phyloP scores from a whole-genome alignment of 2,888 invertebrate genomes.

The Sarcophaga rosellei region DNA sequence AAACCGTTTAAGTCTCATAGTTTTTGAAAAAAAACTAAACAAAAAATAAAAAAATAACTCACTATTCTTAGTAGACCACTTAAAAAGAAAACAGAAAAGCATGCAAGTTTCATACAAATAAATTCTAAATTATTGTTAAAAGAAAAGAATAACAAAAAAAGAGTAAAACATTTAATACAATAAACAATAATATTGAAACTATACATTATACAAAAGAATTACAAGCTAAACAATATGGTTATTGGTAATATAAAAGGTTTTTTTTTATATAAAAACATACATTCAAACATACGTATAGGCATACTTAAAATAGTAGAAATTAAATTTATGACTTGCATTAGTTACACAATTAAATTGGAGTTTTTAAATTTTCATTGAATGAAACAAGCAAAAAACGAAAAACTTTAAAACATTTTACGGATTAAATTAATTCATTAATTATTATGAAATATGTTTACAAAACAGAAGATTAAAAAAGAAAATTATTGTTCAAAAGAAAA shows the following conservation, averaged over 20 bases:
- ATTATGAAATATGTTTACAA: constrained; percentile 53
- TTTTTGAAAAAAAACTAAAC: neutral
- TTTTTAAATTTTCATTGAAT: constrained; percentile 52
- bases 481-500: constrained; percentile 28
- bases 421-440: constrained; percentile 30
- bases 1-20: no score
- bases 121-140: constrained; percentile 33
- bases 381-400: constrained; percentile 63
- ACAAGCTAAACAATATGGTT: neutral
- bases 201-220: no score
- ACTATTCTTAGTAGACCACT: neutral
- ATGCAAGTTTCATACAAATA: constrained; percentile 21
- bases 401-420: constrained; percentile 19
- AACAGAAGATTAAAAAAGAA: constrained; percentile 37
- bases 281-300: neutral
- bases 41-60: neutral
- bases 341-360: constrained; percentile 40
- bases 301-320: no score
- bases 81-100: constrained; percentile 10
- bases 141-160: neutral
- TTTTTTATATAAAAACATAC: constrained; percentile 13
- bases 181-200: neutral
- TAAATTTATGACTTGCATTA: constrained; percentile 20
- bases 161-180: neutral
- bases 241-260: constrained; percentile 27